phyloP scores from a whole-genome alignment of 2,113 vertebrate genomes.

The Phaethornis superciliosus region DNA sequence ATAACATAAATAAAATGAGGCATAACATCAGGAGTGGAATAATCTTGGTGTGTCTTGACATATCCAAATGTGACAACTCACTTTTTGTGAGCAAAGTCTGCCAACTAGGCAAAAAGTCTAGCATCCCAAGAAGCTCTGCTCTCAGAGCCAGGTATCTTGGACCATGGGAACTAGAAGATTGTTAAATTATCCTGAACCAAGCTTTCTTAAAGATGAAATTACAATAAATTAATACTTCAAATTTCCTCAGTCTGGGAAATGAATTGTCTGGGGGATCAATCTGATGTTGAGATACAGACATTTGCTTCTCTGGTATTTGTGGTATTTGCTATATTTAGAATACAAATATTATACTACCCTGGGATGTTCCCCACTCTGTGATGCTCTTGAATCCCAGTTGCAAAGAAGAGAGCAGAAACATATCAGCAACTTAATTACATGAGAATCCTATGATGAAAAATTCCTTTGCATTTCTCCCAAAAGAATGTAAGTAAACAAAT shows the following conservation, averaged over 20 bases:
- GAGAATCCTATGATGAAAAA: neutral
- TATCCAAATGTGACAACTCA: neutral
- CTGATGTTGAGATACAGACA: conserved; percentile 57
- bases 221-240: conserved; percentile 45
- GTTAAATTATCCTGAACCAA: neutral
- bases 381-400: conserved; percentile 33
- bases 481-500: conserved; percentile 40
- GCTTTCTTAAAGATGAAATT: neutral
- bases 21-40: neutral
- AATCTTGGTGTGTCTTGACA: neutral
- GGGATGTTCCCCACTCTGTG: conserved; percentile 18
- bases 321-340: conserved; percentile 69
- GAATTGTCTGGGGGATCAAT: conserved; percentile 59
- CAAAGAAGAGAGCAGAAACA: neutral
- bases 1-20: neutral
- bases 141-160: neutral
- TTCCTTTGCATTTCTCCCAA: neutral
- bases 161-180: neutral
- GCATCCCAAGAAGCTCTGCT: neutral
- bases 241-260: conserved; percentile 64
- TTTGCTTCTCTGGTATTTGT: conserved; percentile 64
- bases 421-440: conserved; percentile 1
- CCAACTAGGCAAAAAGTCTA: neutral
- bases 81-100: neutral
- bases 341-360: conserved; percentile 62